Conservation (phyloP, 1,140 invertebrate genomes). For the Asbolus verrucosus region DNA sequence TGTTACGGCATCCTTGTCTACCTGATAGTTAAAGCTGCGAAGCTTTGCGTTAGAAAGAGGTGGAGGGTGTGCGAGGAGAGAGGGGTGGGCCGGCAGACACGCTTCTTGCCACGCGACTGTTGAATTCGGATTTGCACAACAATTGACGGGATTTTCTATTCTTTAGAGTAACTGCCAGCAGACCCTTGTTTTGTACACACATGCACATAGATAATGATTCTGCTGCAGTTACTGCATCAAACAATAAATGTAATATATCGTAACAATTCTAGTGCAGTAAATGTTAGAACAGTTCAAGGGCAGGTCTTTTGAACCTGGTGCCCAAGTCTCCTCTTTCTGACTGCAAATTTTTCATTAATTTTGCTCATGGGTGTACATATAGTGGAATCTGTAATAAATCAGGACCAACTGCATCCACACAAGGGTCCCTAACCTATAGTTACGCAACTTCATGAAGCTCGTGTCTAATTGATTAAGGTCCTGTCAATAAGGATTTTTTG, state of each 20-base stretch:
- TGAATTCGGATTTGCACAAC: conserved; percentile 53
- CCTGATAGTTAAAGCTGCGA: conserved; percentile 2
- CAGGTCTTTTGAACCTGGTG: too few relatives aligned
- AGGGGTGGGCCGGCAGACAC: conserved; percentile 43
- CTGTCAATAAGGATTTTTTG: conserved; percentile 23
- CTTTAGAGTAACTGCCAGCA: conserved; percentile 49
- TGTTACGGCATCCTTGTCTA: conserved; percentile 14
- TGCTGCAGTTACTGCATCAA: too few relatives aligned
- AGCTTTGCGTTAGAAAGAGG: too few relatives aligned
- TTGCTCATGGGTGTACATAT: background rate
- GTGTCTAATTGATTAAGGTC: conserved; percentile 33
- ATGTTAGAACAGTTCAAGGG: too few relatives aligned
- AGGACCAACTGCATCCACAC: conserved; percentile 18
- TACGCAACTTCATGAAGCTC: conserved; percentile 30
- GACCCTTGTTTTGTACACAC: conserved; percentile 4
- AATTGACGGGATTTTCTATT: conserved; percentile 52
- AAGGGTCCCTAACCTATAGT: conserved; percentile 15
- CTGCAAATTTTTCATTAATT: background rate
- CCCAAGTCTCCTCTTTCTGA: too few relatives aligned
- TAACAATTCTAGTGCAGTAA: too few relatives aligned
- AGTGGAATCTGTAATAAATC: conserved; percentile 40
- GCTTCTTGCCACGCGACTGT: conserved; percentile 52
- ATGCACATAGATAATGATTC: background rate
- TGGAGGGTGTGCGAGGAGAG: conserved; percentile 4
- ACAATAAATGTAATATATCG: too few relatives aligned